Conservation (phyloP, 2,797 vertebrate species). For the Toxotes lorentzi region DNA sequence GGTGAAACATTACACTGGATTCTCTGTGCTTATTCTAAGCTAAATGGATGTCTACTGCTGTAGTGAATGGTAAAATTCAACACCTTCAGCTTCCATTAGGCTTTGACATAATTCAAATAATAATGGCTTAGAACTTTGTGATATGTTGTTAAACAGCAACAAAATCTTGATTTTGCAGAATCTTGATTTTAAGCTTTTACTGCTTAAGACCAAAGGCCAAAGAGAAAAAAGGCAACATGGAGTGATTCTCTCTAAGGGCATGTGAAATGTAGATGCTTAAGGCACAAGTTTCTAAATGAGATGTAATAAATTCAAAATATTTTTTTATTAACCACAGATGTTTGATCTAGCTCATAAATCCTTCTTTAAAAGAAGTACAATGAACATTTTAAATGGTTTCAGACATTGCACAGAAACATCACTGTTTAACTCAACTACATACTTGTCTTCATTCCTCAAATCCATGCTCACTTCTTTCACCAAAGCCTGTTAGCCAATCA, state of each 20-base stretch:
- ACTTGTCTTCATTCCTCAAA: constrained; percentile 16
- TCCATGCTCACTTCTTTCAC: constrained; percentile 8
- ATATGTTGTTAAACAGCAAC: constrained; percentile 1
- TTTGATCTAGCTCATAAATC: constrained; percentile 16
- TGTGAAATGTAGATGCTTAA: background rate
- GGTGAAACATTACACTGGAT: background rate
- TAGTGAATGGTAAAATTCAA: background rate
- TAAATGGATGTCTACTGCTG: background rate
- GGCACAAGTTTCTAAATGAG: background rate
- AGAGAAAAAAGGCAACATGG: background rate
- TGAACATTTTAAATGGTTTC: background rate
- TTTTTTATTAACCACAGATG: background rate
- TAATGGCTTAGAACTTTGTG: background rate
- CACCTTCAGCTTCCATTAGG: background rate
- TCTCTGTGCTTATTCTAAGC: background rate
- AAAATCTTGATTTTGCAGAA: constrained; percentile 6
- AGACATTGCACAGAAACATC: background rate
- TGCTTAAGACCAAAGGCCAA: constrained; percentile 5
- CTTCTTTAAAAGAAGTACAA: background rate
- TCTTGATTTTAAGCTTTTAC: constrained; percentile 10
- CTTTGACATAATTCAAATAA: no score
- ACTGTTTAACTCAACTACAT: background rate
- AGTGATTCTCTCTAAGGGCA: background rate
- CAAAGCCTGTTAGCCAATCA: constrained; percentile 29
- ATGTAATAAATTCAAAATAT: background rate